Percentiles rank a stretch among this genome's conserved stretches.
phyloP scores from a whole-genome alignment of 2,113 vertebrate species.

The Xenopus laevis region DNA sequence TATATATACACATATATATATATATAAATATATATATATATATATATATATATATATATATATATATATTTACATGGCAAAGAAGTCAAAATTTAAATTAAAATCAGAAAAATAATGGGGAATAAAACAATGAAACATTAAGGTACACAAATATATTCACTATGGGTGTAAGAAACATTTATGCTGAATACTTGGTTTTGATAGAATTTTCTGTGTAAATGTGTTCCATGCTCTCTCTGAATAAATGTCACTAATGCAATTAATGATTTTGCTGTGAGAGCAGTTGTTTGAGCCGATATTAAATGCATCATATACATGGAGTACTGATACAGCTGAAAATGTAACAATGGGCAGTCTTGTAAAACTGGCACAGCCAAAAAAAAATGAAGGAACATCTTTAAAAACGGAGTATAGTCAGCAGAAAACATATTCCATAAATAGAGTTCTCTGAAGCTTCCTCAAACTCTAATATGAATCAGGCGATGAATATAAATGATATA shows the following conservation, averaged over 20 bases:
- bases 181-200: constrained; percentile 28
- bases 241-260: constrained; percentile 44
- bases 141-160: neutral
- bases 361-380: constrained; percentile 30
- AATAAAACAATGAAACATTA: too few species aligned
- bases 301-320: constrained; percentile 37
- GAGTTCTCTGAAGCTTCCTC: neutral
- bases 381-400: constrained; percentile 14
- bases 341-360: constrained; percentile 34
- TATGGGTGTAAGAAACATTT: constrained; percentile 11
- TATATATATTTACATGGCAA: too few species aligned
- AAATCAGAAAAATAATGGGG: too few species aligned
- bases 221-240: constrained; percentile 22
- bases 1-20: too few species aligned
- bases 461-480: neutral
- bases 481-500: too few species aligned
- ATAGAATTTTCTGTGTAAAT: constrained; percentile 11
- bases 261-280: constrained; percentile 39
- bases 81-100: too few species aligned
- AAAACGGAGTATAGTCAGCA: constrained; percentile 22
- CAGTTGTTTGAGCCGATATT: constrained; percentile 37
- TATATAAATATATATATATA: too few species aligned
- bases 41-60: too few species aligned
- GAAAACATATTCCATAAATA: neutral
- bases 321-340: constrained; percentile 42